Percentiles rank a stretch among this genome's conserved stretches.
phyloP scores from a whole-genome alignment of 1,140 invertebrate species.

The Neodiprion virginianus region DNA sequence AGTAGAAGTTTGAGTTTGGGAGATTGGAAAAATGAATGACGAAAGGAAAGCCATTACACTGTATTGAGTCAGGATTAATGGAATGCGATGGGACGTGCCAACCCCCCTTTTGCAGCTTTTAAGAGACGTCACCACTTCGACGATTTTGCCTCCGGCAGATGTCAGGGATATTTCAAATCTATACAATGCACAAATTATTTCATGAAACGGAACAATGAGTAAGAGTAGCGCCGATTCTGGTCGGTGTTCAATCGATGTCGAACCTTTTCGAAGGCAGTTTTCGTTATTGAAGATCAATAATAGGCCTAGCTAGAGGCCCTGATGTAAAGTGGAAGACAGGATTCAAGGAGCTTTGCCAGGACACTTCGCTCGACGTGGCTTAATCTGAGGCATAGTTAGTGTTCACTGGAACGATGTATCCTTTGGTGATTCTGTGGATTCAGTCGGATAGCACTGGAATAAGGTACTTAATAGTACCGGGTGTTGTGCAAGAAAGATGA shows the following conservation, averaged over 20 bases:
- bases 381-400: slow-evolving; percentile 1
- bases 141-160: not conserved
- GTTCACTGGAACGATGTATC: not conserved
- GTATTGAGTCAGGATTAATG: not conserved
- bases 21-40: not conserved
- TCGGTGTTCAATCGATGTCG: not conserved
- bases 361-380: not conserved
- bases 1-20: not conserved
- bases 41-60: not conserved
- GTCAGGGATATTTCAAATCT: not conserved
- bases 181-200: not conserved
- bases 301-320: not conserved
- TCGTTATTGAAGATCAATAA: slow-evolving; percentile 1
- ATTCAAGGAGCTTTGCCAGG: not conserved
- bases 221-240: not conserved
- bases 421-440: not conserved
- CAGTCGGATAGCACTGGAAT: slow-evolving; percentile 3
- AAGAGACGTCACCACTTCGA: not conserved
- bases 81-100: not conserved
- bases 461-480: not conserved
- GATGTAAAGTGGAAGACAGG: not conserved
- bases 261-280: not conserved
- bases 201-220: too few relatives aligned
- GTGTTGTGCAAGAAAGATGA: not conserved
- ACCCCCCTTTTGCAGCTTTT: not conserved